Conservation (phyloP, 1,140 invertebrate genomes). For the Platorchestia sp. region DNA sequence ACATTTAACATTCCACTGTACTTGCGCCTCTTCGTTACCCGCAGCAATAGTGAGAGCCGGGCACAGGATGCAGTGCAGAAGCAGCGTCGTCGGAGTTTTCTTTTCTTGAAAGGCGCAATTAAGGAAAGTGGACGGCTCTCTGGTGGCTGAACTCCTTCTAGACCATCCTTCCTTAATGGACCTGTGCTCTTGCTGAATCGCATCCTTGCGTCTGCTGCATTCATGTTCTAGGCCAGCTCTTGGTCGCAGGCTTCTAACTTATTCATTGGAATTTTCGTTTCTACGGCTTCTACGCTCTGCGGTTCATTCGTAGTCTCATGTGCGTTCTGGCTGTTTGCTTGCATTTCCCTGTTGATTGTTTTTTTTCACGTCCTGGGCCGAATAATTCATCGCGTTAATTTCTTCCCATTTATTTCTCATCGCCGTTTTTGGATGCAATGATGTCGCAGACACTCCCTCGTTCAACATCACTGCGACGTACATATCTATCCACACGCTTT, state of each 20-base stretch:
- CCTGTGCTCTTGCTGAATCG: not conserved
- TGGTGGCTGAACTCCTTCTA: conserved; percentile 4
- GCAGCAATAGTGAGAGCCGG: not conserved
- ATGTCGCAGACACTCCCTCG: too few species aligned
- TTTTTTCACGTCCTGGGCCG: not conserved
- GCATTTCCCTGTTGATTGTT: not conserved
- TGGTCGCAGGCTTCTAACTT: not conserved
- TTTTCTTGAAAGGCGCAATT: conserved; percentile 39
- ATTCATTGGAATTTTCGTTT: not conserved
- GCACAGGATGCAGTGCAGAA: not conserved
- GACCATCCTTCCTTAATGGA: conserved; percentile 17
- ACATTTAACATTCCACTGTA: not conserved
- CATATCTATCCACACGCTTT: too few species aligned
- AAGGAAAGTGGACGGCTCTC: conserved; percentile 41
- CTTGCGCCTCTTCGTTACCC: not conserved
- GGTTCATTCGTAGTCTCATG: not conserved
- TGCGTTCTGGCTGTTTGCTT: not conserved
- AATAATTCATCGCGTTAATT: too few species aligned
- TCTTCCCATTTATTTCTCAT: too few species aligned
- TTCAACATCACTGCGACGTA: too few species aligned
- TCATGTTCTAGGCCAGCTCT: not conserved
- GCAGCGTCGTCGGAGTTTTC: conserved; percentile 6
- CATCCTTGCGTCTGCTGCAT: not conserved
- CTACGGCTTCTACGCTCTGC: not conserved
- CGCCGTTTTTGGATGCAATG: too few species aligned